Evolutionary conservation across 2,113 vertebrate genomes (phyloP).

Genomic region (Eleginops maclovinus): DNA sequence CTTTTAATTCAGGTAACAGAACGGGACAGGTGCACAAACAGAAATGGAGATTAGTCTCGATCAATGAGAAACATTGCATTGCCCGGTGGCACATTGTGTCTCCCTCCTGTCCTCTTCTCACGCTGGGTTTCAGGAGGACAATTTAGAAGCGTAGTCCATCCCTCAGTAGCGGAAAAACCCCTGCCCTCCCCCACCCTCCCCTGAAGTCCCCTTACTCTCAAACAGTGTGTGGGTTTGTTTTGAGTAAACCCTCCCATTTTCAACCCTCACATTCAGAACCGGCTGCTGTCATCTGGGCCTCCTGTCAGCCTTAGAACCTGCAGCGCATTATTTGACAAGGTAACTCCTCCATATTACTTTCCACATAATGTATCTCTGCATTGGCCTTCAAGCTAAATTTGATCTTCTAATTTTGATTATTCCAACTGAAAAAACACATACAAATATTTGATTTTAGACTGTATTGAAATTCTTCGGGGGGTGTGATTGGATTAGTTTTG

Average conservation of each 20-base stretch:
- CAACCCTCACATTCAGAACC: conserved; percentile 87
- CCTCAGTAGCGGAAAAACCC: conserved; percentile 41
- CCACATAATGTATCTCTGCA: conserved; percentile 69
- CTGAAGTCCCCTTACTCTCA: conserved; percentile 58
- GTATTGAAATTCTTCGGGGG: conserved; percentile 47
- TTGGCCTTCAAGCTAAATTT: conserved; percentile 72
- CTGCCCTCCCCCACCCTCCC: conserved; percentile 34
- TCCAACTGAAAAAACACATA: conserved; percentile 33
- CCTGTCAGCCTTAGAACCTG: conserved; percentile 88
- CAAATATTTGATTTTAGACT: conserved; percentile 51
- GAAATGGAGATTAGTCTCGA: background rate
- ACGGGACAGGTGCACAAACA: background rate
- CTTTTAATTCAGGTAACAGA: background rate
- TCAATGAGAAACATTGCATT: background rate
- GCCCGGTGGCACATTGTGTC: conserved; percentile 2
- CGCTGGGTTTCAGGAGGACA: conserved; percentile 39
- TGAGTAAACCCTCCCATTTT: conserved; percentile 82
- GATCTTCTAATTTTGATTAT: conserved; percentile 49
- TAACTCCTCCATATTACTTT: conserved; percentile 82
- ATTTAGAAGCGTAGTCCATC: conserved; percentile 36
- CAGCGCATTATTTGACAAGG: conserved; percentile 88
- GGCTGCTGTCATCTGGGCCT: conserved; percentile 87
- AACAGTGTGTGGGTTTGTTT: conserved; percentile 80
- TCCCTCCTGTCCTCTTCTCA: conserved; percentile 36
- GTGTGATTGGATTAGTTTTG: conserved; percentile 29